Evolutionary conservation across 2,113 vertebrate genomes (phyloP).

Genomic region (Pomatostomus ruficeps): DNA sequence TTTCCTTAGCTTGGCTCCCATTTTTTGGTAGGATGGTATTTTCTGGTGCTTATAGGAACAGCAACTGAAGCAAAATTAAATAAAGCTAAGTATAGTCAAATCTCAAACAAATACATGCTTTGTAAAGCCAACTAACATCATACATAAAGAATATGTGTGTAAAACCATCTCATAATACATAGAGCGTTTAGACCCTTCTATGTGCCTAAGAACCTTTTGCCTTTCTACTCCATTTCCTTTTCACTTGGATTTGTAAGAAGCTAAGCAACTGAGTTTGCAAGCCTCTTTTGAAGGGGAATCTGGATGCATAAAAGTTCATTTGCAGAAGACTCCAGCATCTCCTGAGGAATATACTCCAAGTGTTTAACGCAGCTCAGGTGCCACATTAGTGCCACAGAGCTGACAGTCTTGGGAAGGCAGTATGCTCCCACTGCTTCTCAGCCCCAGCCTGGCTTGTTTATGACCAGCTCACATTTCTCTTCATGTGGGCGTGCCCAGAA

Average conservation of each 20-base stretch:
- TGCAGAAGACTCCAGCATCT: neutral
- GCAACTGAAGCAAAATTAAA: neutral
- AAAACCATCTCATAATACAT: neutral
- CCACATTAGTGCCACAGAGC: neutral
- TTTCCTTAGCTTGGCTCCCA: neutral
- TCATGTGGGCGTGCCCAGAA: neutral
- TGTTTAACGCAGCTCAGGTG: neutral
- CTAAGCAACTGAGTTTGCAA: neutral
- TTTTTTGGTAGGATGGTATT: neutral
- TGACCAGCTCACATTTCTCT: neutral
- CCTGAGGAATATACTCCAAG: neutral
- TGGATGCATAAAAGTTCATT: neutral
- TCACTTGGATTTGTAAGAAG: neutral
- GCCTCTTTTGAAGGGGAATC: accelerated
- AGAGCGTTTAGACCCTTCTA: neutral
- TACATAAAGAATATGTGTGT: neutral
- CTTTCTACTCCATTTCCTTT: neutral
- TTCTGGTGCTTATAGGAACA: neutral
- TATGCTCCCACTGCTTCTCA: neutral
- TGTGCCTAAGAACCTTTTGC: neutral
- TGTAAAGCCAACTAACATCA: neutral
- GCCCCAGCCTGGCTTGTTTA: neutral
- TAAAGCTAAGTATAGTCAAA: neutral
- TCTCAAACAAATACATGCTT: neutral
- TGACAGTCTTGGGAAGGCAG: neutral